Percentiles rank a stretch among this genome's conserved stretches.
Evolutionary conservation across 2,797 vertebrate species (phyloP).

Genomic region (Myiotriccus ornatus): DNA sequence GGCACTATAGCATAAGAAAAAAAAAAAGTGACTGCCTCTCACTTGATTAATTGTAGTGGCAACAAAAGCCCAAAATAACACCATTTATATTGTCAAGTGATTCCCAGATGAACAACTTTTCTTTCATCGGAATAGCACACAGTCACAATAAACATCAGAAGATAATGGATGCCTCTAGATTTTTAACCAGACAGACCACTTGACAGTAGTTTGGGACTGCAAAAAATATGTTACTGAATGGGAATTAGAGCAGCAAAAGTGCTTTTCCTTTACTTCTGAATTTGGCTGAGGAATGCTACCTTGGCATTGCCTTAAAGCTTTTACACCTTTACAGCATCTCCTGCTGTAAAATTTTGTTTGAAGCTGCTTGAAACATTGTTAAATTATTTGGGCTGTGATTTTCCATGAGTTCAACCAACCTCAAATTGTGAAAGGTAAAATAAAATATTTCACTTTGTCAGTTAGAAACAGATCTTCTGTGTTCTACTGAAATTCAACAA

Average conservation of each 20-base stretch:
- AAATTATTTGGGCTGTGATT: background rate
- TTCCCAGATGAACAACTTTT: conserved; percentile 42
- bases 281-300: background rate
- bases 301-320: background rate
- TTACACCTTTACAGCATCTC: background rate
- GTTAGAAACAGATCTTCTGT: background rate
- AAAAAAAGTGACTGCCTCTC: background rate
- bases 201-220: background rate
- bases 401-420: background rate
- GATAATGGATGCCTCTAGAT: conserved; percentile 23
- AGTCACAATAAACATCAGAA: conserved; percentile 27
- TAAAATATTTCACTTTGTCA: background rate
- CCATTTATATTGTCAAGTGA: conserved; percentile 50
- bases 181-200: background rate
- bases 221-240: background rate
- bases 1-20: background rate
- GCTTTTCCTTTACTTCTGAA: background rate
- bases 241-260: background rate
- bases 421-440: background rate
- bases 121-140: conserved; percentile 11
- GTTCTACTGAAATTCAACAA: no score
- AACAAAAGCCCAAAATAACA: conserved; percentile 41
- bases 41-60: conserved; percentile 55
- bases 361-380: background rate
- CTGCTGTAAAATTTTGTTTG: background rate